Base-by-base conservation (phyloP, 2,888 invertebrate genomes). In the Brachyptera putata region DNA sequence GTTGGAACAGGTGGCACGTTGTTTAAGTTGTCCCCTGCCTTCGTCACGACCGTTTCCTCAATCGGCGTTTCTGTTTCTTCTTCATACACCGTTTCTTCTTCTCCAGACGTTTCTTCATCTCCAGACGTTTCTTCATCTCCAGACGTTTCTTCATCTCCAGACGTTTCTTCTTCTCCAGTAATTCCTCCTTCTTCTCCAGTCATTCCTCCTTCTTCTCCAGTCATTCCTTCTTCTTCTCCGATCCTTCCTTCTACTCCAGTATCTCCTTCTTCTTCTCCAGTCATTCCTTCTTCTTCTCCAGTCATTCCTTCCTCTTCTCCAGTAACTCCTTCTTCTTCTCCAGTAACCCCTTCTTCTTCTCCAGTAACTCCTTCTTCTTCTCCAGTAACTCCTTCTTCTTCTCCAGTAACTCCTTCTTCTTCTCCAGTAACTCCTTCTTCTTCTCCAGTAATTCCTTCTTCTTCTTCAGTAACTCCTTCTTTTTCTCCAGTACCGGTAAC, bases 131-230 rank as follows among this genome's bases (percentile, higher is more conserved):
- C 25, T 22, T 36, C 37, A 24, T 56, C 36, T 24, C 37, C 34
- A 22, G 30, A n/a, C n/a, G 30, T 43, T 21, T 7, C 39, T 71
- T 69, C 74, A 37, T 62, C 61, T 48, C 21, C 58, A 57, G 16
- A 13, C n/a, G 24, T 18, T 37, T 9, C 36, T 36, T 14, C 11
- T 21, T 13, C 25, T 7, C 16, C 57, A 25, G 41, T 34, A 41
- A 3, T 30, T 18, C 14, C 57, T 34, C 49, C 59, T 16, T 9
- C 16, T 5, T 26, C 39, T 24, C 53, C 21, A 14, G 18, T 50
- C 43, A 30, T 41, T 36, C 25, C 39, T 2, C 16, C 3, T 36
- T 1, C 34, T 18, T 22, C 21, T 21, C 36, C 18, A 13, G n/a
- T 22, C 21, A n/a, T 43, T 22, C 24, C 41, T 26, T 57, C 37